Evolutionary conservation across 2,797 vertebrate genomes (phyloP), one percentile per base, ranked within the genome.

Genomic region (Crocidura indochinensis): DNA sequence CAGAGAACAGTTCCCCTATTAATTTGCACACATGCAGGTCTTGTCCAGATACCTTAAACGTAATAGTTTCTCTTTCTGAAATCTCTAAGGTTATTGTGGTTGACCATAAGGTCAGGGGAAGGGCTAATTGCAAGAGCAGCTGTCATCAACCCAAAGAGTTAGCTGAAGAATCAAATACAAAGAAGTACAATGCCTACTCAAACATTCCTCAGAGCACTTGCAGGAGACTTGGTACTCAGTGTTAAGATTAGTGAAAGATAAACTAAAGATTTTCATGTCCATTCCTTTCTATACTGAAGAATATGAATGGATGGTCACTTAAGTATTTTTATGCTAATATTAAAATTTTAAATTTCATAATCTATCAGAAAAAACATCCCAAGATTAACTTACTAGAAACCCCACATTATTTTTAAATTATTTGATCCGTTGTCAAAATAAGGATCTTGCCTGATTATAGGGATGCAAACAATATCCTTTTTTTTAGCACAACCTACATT

Each of bases 111-210:
- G 97, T 96, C 96, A 96, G 86, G 56, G 87, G 90, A 95, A 96
- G 80, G 90, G 90, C 82, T 97, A 97, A 97, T 97, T 96, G 95
- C 93, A 96, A 96, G 91, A 97, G 95, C 97, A 98, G 96, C 96
- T 97, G 97, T 92, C 95, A 96, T 53, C 0, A 0, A 92, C 88
- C 87, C 95, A 92, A 95, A 69, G 46, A 75, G 94, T 94, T 74
- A 38, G 56, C 85, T 90, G 19, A 89, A 91, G 93, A 96, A 76
- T 89, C 93, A 94, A 93, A 85, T 93, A 95, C 91, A 91, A 91
- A 96, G 78, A 8, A 53, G 56, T 78, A 71, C 72, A 60, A 60
- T 96, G 69, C 91, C 91, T 93, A 20, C 87, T 91, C 47, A 64
- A 79, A 31, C 5, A 90, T 91, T 53, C 84, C 67, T 91, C 0